Conservation (phyloP, 2,797 vertebrate genomes). For the Falco novaeseelandiae region DNA sequence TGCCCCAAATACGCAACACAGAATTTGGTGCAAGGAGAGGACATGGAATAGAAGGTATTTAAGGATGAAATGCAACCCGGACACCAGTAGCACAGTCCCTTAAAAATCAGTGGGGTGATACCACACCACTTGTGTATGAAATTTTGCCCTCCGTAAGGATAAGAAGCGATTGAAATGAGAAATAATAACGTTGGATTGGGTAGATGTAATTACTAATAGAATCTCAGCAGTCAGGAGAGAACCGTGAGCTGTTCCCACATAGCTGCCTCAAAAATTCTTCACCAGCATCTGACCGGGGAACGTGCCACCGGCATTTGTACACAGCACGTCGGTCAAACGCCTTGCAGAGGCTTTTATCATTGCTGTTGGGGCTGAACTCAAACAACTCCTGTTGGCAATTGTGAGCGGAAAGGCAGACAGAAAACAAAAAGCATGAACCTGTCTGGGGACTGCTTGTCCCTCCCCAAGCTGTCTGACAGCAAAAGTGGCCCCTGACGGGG, state of each 20-base stretch:
- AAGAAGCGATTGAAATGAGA: not conserved
- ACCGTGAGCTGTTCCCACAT: not conserved
- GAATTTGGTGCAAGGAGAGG: not conserved
- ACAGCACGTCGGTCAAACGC: not conserved
- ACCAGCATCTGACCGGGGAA: not conserved
- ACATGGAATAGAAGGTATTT: not conserved
- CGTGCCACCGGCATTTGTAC: not conserved
- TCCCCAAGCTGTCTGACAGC: not conserved
- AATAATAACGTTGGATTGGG: not conserved
- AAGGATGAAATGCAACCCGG: not conserved
- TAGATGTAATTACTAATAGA: not conserved
- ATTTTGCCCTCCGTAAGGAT: not conserved
- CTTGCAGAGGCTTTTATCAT: not conserved
- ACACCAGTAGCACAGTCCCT: rapidly evolving
- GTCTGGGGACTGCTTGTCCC: not conserved
- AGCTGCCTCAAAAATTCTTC: not conserved
- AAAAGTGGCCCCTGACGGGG: not conserved
- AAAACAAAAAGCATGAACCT: not conserved
- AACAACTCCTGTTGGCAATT: not conserved
- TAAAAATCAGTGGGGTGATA: not conserved
- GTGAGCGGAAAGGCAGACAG: not conserved
- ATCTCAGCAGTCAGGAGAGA: not conserved
- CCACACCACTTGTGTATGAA: not conserved
- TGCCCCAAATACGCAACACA: not conserved
- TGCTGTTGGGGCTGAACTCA: not conserved